Base-by-base conservation (phyloP, 2,888 invertebrate genomes). In the Vanessa cardui region DNA sequence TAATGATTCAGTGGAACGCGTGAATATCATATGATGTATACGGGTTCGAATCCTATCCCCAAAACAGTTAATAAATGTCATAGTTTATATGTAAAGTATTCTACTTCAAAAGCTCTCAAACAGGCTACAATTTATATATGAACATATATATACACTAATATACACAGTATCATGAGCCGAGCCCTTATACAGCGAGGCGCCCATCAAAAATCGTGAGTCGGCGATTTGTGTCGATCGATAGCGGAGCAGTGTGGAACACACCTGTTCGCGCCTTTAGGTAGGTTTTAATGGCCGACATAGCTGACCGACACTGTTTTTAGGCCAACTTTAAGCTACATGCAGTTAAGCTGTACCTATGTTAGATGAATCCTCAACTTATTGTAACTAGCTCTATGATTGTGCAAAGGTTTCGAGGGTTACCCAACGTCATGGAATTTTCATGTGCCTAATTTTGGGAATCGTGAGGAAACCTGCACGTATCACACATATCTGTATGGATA, bases 131-230 rank as follows among this genome's bases (percentile, higher is more conserved):
- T 68, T 70, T 62, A 56, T 56, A 39, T 39, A 18, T 9, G 39
- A 56, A 39, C 16, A 56, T 39, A 39, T 39, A 39, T 39, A 39
- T 39, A 39, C 52, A 52, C 26, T 26, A 54, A 54, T 56, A 39
- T 18, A 47, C n/a, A 56, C 39, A 56, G 18, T 39, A 56, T 56
- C 54, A 54, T 54, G 54, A 54, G 15, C 4, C 26, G 56, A 45
- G 58, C 26, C n/a, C 39, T 50, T 58, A 39, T 68, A 62, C 15
- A 60, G 31, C 52, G 52, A 52, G 58, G 20, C 64, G 49, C 45
- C 66, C 67, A 90, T 90, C 89, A 89, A 89, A 86, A 82, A 76
- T 73, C 77, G 81, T 90, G 90, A 89, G 88, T 78, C 72, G 78
- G 88, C 90, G 70, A 75, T 87, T 85, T 77, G 75, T 60, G 71